Evolutionary conservation across 1,140 invertebrate species (phyloP).

Genomic region (Dreissena polymorpha): DNA sequence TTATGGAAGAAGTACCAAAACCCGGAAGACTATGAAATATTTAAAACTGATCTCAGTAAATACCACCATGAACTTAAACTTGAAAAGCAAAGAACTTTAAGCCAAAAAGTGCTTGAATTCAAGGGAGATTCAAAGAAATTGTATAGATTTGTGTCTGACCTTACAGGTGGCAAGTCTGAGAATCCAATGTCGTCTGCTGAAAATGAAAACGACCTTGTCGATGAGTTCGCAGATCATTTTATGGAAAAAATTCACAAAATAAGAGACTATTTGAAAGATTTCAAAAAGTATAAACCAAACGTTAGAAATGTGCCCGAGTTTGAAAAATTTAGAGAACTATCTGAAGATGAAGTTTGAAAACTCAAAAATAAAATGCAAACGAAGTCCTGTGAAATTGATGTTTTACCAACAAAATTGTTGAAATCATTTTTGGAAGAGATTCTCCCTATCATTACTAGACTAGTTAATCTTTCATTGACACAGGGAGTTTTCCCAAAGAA

Average conservation of each 20-base stretch:
- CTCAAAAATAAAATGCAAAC: conserved; percentile 37
- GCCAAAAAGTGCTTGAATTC: conserved; percentile 35
- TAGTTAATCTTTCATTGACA: conserved; percentile 40
- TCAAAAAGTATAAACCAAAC: conserved; percentile 12
- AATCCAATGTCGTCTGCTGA: conserved; percentile 33
- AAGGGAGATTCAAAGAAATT: conserved; percentile 42
- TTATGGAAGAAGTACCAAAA: conserved; percentile 23
- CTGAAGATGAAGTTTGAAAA: conserved; percentile 34
- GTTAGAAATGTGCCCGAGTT: conserved; percentile 29
- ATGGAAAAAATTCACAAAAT: conserved; percentile 46
- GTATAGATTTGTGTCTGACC: conserved; percentile 32
- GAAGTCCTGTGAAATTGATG: conserved; percentile 37
- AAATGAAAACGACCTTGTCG: conserved; percentile 6
- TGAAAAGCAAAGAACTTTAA: conserved; percentile 28
- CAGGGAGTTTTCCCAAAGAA: conserved; percentile 33
- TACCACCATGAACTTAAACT: conserved; percentile 29
- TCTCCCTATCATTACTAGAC: conserved; percentile 19
- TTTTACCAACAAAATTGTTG: conserved; percentile 45
- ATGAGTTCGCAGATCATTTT: conserved; percentile 52
- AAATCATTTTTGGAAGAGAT: conserved; percentile 43
- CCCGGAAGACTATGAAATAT: conserved; percentile 39
- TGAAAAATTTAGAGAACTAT: conserved; percentile 16
- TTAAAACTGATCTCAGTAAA: conserved; percentile 16
- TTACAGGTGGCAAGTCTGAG: conserved; percentile 48
- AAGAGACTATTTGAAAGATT: conserved; percentile 32